A percentile compares a stretch with the other conserved stretches of the same genome.
These are phyloP conservation scores for Nasonia vitripennis DNA, from an alignment of 1,140 invertebrate species.

Conservation along the genomic window DNA sequence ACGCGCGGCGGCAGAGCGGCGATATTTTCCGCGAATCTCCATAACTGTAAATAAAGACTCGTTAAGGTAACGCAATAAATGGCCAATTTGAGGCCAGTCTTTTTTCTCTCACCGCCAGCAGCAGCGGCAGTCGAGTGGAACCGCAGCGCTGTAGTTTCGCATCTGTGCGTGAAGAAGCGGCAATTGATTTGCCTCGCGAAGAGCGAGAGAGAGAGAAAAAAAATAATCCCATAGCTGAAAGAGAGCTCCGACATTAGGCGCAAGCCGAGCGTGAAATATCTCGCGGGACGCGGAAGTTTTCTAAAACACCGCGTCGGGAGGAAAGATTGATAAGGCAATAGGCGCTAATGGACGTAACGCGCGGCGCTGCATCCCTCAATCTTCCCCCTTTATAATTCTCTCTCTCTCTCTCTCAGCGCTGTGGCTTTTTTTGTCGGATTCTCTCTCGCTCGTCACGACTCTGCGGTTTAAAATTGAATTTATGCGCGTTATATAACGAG, in stretches of 20 bases:
- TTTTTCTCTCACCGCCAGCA: neutral
- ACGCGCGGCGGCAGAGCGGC: no score
- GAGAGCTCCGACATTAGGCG: neutral
- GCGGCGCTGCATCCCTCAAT: neutral
- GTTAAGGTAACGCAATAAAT: conserved; percentile 1
- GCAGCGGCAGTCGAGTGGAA: neutral
- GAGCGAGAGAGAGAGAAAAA: neutral
- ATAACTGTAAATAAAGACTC: neutral
- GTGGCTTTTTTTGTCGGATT: no score
- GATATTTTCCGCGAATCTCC: neutral
- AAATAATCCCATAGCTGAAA: neutral
- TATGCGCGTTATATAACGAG: no score
- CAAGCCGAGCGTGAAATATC: neutral
- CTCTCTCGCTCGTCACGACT: neutral
- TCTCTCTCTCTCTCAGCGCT: neutral
- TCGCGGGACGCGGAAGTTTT: neutral
- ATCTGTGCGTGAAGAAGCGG: neutral
- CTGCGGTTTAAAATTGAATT: neutral
- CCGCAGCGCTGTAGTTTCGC: neutral
- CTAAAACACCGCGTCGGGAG: neutral
- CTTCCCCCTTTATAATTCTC: no score
- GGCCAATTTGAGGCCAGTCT: neutral
- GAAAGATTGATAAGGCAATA: neutral
- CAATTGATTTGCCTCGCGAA: neutral
- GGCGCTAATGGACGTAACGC: neutral